These are phyloP conservation scores for Synanthedon andrenaeformis DNA, from an alignment of 2,888 invertebrate genomes.

Conservation along the genomic window DNA sequence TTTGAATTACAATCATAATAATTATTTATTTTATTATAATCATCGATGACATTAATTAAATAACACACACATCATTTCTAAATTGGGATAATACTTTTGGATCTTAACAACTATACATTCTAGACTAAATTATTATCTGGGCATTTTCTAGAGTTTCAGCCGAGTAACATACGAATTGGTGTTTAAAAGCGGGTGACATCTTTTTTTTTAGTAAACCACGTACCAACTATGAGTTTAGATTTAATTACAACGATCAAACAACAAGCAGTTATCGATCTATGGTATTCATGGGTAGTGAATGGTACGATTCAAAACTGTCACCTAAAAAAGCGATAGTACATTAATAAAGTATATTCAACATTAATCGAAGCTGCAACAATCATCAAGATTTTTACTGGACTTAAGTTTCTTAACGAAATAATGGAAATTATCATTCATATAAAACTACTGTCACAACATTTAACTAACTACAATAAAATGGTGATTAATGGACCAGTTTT, in stretches of 20 bases:
- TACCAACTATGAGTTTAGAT: slow-evolving; percentile 31
- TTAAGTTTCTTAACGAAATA: slow-evolving; percentile 29
- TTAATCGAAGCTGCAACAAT: slow-evolving; percentile 49
- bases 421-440: slow-evolving; percentile 28
- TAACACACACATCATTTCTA: slow-evolving; percentile 58
- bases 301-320: slow-evolving; percentile 35
- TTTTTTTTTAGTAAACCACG: slow-evolving; percentile 28
- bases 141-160: slow-evolving; percentile 49
- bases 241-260: slow-evolving; percentile 58
- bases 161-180: slow-evolving; percentile 42
- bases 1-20: slow-evolving; percentile 16
- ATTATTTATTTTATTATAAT: too few relatives aligned
- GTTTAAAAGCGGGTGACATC: slow-evolving; percentile 40
- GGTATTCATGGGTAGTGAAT: slow-evolving; percentile 40
- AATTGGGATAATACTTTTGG: slow-evolving; percentile 67
- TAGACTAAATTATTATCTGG: slow-evolving; percentile 63
- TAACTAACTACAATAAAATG: slow-evolving; percentile 45
- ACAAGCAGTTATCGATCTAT: slow-evolving; percentile 36
- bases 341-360: slow-evolving; percentile 43
- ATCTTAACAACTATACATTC: slow-evolving; percentile 50
- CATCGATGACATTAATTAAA: slow-evolving; percentile 27
- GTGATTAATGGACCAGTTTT: slow-evolving; percentile 22
- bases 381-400: slow-evolving; percentile 31
- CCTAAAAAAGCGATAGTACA: slow-evolving; percentile 52
- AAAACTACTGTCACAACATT: slow-evolving; percentile 56